Evolutionary conservation across 2,888 invertebrate genomes (phyloP).

Genomic region (Eupithecia subfuscata): DNA sequence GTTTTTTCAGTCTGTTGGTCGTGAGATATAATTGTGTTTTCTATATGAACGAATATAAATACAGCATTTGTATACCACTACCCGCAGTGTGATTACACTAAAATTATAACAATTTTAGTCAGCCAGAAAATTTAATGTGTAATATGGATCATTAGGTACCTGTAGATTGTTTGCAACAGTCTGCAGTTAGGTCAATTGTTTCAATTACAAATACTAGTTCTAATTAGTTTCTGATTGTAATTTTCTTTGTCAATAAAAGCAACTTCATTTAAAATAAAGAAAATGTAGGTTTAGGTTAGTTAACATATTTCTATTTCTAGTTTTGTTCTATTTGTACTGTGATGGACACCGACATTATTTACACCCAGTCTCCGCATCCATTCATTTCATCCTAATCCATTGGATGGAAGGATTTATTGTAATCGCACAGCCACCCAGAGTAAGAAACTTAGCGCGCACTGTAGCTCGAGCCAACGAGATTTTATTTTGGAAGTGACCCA

Average conservation of each 20-base stretch:
- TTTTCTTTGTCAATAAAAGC: too few species aligned
- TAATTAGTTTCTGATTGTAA: too few species aligned
- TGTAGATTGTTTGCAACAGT: too few species aligned
- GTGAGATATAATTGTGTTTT: neutral
- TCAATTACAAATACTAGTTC: too few species aligned
- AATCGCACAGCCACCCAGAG: neutral
- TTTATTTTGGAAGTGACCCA: conserved; percentile 16
- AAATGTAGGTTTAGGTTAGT: neutral
- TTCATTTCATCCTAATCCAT: too few species aligned
- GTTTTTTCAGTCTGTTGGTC: too few species aligned
- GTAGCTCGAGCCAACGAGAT: neutral
- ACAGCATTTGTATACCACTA: neutral
- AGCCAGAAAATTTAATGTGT: neutral
- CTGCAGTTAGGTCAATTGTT: too few species aligned
- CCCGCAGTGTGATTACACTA: neutral
- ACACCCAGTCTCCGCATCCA: neutral
- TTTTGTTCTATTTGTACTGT: too few species aligned
- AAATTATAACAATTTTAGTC: too few species aligned
- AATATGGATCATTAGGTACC: too few species aligned
- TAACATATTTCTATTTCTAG: neutral
- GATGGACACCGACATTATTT: neutral
- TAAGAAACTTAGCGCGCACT: neutral
- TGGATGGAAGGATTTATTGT: neutral
- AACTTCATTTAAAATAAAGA: too few species aligned
- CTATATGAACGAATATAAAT: neutral